phyloP scores from a whole-genome alignment of 2,113 vertebrate species.

The Emydocephalus ijimae region DNA sequence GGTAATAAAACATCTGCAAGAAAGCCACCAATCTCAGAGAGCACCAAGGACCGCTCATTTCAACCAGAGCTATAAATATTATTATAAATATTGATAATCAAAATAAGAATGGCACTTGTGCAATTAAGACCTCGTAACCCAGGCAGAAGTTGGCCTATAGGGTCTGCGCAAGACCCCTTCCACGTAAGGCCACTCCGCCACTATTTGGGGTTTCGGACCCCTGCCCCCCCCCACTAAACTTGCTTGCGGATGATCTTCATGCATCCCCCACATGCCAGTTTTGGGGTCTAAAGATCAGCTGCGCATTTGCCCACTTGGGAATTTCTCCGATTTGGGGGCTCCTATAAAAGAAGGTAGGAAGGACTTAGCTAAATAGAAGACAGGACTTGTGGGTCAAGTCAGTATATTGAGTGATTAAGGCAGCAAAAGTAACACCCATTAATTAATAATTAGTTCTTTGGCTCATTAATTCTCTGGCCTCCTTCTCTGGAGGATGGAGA shows the following conservation, averaged over 20 bases:
- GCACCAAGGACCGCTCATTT: background rate
- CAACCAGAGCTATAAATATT: background rate
- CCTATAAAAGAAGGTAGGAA: background rate
- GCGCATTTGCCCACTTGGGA: background rate
- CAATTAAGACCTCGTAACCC: background rate
- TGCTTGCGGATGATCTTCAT: background rate
- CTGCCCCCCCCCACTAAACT: background rate
- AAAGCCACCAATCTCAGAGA: background rate
- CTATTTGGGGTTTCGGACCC: background rate
- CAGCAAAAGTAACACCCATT: background rate
- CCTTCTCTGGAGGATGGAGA: background rate
- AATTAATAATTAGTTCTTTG: background rate
- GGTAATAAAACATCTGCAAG: background rate
- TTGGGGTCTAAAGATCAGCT: background rate
- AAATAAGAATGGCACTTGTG: background rate
- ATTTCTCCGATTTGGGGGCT: background rate
- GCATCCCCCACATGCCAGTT: background rate
- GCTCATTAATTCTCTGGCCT: background rate
- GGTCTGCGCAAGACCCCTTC: background rate
- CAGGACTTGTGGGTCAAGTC: background rate
- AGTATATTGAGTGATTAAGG: background rate
- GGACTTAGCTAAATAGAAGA: background rate
- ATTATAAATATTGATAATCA: background rate
- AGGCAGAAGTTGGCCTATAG: background rate
- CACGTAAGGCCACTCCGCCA: background rate